Evolutionary conservation across 1,140 invertebrate genomes (phyloP), one percentile per base, ranked within the genome.

Genomic region (Cherax destructor): DNA sequence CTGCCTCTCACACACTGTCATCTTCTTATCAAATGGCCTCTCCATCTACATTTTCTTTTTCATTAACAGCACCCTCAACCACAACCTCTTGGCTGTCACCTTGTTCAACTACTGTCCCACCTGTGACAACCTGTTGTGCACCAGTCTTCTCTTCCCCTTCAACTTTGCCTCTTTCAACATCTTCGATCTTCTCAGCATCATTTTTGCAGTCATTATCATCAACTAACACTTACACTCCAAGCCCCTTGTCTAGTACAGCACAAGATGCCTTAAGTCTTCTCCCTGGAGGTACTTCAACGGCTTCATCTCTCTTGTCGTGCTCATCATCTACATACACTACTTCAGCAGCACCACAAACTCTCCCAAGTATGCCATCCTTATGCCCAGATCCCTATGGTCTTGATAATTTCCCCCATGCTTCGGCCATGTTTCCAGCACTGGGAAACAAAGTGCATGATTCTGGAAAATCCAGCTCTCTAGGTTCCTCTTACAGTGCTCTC

Each of bases 31-130:
- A 88, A 24, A 72, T 88, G 13, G 79, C 61, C 21, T 81, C 78
- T 49, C 87, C 87, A 30, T 76, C 87, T 24, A 59, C 61, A 13
- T 91, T 91, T 69, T 91, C 89, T n/a, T 91, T 91, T 79, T 91
- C 89, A 30, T 69, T 91, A 72, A 91, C 89, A 80, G 50, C 59
- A 49, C 89, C 89, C 4, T 85, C 83, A 30, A 52, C 89, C 30
- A 30, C 81, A 77, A 61, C 83, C 24, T 79, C 81, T 78, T 85
- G 69, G 24, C n/a, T n/a, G 11, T 69, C 56, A 13, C 85, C 83
- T 69, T 80, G 74, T 10, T 84, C 88, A 18, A 16, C 76, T 30
- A 56, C 65, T 69, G 50, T 61, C n/a, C 21, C 30, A 16, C 78
- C 77, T n/a, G 41, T 9, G 59, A 11, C 80, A 21, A 83, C n/a